Conservation (phyloP, 2,888 invertebrate genomes). For the Fragum whitleyi region DNA sequence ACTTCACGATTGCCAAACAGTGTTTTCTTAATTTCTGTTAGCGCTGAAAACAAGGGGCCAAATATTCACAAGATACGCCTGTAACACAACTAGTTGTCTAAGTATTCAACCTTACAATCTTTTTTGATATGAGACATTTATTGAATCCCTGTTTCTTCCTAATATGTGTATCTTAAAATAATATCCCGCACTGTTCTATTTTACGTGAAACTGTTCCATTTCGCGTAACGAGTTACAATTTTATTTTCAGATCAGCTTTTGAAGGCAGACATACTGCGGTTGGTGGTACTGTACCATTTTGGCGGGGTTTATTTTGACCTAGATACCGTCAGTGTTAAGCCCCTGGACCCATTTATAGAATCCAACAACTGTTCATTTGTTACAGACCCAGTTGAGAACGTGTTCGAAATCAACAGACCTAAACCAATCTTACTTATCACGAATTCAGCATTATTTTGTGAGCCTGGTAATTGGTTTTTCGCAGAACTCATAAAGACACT, state of each 20-base stretch:
- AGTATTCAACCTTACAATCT: too few relatives aligned
- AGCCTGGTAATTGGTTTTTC: neutral
- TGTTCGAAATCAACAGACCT: neutral
- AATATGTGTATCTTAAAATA: too few relatives aligned
- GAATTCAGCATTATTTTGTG: neutral
- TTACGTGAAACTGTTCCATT: too few relatives aligned
- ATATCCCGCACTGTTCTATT: too few relatives aligned
- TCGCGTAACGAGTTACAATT: too few relatives aligned
- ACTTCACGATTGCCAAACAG: too few relatives aligned
- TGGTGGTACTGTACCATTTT: neutral
- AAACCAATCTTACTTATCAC: neutral
- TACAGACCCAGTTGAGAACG: neutral
- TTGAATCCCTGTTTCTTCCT: too few relatives aligned
- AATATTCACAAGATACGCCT: too few relatives aligned
- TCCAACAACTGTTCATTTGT: neutral
- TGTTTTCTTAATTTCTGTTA: too few relatives aligned
- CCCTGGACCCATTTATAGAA: conserved; percentile 1
- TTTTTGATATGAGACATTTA: too few relatives aligned
- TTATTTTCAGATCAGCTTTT: neutral
- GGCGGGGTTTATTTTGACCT: conserved; percentile 15
- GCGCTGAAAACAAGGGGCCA: too few relatives aligned
- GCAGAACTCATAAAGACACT: neutral
- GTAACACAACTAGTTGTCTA: too few relatives aligned
- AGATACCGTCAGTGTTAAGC: conserved; percentile 1
- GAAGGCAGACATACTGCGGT: neutral